phyloP scores from a whole-genome alignment of 2,797 vertebrate species.

The Cuculus canorus region DNA sequence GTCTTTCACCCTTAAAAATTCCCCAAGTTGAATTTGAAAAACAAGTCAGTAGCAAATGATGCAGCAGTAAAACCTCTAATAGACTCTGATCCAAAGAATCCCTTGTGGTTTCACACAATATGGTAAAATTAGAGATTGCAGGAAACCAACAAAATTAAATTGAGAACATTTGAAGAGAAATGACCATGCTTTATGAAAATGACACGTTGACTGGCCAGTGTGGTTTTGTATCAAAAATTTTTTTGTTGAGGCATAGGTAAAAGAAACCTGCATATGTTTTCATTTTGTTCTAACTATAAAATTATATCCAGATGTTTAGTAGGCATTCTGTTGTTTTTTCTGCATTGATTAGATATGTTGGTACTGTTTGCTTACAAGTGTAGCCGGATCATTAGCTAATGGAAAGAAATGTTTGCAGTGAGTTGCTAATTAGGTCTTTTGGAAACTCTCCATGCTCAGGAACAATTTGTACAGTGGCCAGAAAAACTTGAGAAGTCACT shows the following conservation, averaged over 20 bases:
- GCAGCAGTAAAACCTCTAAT: conserved; percentile 78
- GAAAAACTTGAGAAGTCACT: conserved; percentile 80
- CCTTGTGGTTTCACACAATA: conserved; percentile 82
- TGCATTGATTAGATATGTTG: conserved; percentile 86
- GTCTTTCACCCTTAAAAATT: conserved; percentile 47
- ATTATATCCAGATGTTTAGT: conserved; percentile 94
- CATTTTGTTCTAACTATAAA: conserved; percentile 87
- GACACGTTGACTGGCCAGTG: conserved; percentile 82
- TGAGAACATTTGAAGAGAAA: conserved; percentile 82
- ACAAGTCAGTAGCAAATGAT: conserved; percentile 74
- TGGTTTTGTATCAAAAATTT: conserved; percentile 83
- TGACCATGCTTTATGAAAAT: conserved; percentile 84
- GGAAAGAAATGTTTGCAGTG: conserved; percentile 86
- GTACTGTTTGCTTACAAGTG: conserved; percentile 89
- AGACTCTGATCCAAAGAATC: conserved; percentile 78
- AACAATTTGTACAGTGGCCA: conserved; percentile 83
- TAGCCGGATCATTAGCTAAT: conserved; percentile 88
- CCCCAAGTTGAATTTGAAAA: not conserved
- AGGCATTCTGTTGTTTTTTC: conserved; percentile 83
- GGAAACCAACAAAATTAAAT: conserved; percentile 88
- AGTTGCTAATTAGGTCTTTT: conserved; percentile 86
- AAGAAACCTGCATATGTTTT: conserved; percentile 88
- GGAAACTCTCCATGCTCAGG: conserved; percentile 79
- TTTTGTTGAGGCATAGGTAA: conserved; percentile 89
- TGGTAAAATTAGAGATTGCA: conserved; percentile 88